Evolutionary conservation across 2,888 invertebrate species (phyloP).

Genomic region (Epinotia nisella): DNA sequence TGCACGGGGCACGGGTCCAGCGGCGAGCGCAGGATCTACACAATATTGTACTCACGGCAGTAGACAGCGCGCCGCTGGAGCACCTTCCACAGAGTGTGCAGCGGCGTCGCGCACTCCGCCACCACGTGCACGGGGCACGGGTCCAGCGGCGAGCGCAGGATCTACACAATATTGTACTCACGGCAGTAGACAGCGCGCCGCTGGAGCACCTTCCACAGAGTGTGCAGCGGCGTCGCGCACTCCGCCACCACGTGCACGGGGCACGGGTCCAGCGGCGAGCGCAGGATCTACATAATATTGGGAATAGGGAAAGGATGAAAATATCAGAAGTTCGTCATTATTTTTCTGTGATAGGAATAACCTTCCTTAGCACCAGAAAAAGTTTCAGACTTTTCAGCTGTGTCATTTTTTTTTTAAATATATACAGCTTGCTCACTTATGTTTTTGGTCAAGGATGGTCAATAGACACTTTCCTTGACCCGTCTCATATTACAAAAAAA

Average conservation of each 20-base stretch:
- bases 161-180: constrained; percentile 53
- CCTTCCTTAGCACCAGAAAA: no score
- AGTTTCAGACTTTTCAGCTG: no score
- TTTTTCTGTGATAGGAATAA: no score
- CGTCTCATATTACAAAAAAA: no score
- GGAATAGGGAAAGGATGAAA: no score
- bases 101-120: constrained; percentile 87
- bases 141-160: constrained; percentile 58
- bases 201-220: constrained; percentile 76
- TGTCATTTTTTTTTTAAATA: no score
- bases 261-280: constrained; percentile 48
- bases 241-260: constrained; percentile 78
- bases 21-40: constrained; percentile 64
- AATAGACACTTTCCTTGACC: no score
- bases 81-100: constrained; percentile 84
- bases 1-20: constrained; percentile 63
- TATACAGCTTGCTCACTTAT: no score
- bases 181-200: constrained; percentile 61
- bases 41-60: constrained; percentile 51
- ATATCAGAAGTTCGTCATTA: no score
- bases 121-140: constrained; percentile 63
- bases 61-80: constrained; percentile 61
- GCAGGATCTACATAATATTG: constrained; percentile 61
- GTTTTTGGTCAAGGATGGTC: no score
- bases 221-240: constrained; percentile 87